phyloP scores from a whole-genome alignment of 37 sponge, comb jelly and placozoan species.

The Spongilla lacustris region DNA sequence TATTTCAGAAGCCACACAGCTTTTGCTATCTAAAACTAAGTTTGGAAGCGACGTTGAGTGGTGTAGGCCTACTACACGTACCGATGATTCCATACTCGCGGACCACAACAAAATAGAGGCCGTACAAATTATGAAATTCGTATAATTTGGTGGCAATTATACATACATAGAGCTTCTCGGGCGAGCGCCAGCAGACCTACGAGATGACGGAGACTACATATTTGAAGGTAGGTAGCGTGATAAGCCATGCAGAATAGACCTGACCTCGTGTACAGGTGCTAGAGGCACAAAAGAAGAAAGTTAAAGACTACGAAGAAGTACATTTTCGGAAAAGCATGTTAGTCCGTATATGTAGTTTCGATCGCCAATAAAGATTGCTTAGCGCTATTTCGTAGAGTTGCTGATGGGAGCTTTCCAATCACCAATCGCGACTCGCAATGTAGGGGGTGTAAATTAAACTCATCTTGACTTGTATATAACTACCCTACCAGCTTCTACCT shows the following conservation, averaged over 20 bases:
- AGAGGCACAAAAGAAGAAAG: conserved; percentile 20
- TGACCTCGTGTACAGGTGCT: conserved; percentile 7
- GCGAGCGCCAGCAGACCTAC: background rate
- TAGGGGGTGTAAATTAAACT: too few relatives aligned
- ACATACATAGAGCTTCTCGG: background rate
- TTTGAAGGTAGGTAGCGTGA: too few relatives aligned
- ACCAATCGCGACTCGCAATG: background rate
- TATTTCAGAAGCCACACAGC: background rate
- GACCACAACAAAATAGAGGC: background rate
- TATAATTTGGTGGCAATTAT: background rate
- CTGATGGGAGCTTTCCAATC: background rate
- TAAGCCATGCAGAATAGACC: background rate
- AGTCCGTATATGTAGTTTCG: background rate
- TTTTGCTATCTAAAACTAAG: background rate
- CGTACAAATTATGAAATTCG: background rate
- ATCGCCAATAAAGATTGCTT: background rate
- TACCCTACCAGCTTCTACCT: background rate
- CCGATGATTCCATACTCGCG: too few relatives aligned
- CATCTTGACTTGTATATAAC: background rate
- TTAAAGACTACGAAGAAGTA: conserved; percentile 61
- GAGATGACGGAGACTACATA: background rate
- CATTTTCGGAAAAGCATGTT: conserved; percentile 64
- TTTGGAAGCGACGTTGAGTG: background rate
- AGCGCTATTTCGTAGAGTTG: background rate
- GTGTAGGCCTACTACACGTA: too few relatives aligned